Conservation (phyloP, 2,888 invertebrate species). For the Kuschelorhynchus macadamiae region DNA sequence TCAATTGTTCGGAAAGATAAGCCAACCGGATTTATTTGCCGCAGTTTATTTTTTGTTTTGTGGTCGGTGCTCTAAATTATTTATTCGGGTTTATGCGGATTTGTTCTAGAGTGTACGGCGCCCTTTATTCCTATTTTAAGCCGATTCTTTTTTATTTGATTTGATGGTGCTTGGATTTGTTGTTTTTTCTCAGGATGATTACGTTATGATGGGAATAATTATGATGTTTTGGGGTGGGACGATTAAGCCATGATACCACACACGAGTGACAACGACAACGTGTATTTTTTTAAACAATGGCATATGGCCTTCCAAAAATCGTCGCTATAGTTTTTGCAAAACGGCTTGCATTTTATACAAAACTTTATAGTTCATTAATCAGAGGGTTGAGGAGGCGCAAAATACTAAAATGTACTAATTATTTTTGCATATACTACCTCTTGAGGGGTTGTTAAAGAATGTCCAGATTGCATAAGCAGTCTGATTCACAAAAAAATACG, state of each 20-base stretch:
- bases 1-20: constrained; percentile 69
- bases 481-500: no score
- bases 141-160: constrained; percentile 46
- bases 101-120: constrained; percentile 34
- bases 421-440: no score
- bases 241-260: constrained; percentile 16
- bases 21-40: constrained; percentile 64
- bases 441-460: no score
- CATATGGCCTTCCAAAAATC: no score
- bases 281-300: no score
- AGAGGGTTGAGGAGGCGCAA: no score
- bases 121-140: constrained; percentile 38
- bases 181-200: constrained; percentile 49
- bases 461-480: no score
- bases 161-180: constrained; percentile 38
- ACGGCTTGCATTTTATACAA: no score
- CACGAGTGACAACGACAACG: no score
- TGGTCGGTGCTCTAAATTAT: constrained; percentile 62
- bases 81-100: constrained; percentile 58
- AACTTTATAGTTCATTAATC: no score
- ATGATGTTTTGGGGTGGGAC: constrained; percentile 19
- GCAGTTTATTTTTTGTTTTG: constrained; percentile 59
- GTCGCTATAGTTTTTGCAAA: no score
- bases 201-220: constrained; percentile 34
- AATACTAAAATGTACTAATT: no score